Conservation (phyloP, 2,888 invertebrate species). For the Incurvaria masculella region DNA sequence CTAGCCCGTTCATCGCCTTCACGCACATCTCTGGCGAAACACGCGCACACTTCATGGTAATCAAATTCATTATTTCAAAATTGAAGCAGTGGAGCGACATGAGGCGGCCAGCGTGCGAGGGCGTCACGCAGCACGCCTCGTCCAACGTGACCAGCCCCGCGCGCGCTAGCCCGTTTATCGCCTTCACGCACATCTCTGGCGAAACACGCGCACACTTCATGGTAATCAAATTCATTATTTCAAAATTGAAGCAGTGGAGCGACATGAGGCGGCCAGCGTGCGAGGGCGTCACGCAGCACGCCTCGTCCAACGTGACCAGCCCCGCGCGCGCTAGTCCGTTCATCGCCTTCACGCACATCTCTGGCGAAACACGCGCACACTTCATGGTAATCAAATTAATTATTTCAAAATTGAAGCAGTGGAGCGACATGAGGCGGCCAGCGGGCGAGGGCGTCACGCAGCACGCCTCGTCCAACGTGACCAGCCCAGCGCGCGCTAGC, state of each 20-base stretch:
- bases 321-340: constrained; percentile 63
- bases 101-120: constrained; percentile 62
- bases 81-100: constrained; percentile 71
- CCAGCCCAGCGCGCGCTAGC: constrained; percentile 59
- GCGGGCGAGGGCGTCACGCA: constrained; percentile 60
- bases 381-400: constrained; percentile 69
- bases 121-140: constrained; percentile 47
- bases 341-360: constrained; percentile 68
- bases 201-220: too few species aligned
- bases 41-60: too few species aligned
- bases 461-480: constrained; percentile 50
- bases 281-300: constrained; percentile 58
- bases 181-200: constrained; percentile 70
- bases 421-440: constrained; percentile 70
- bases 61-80: constrained; percentile 72
- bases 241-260: constrained; percentile 64
- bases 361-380: too few species aligned
- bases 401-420: constrained; percentile 67
- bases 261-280: constrained; percentile 69
- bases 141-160: constrained; percentile 61
- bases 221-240: constrained; percentile 73
- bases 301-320: constrained; percentile 56
- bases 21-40: constrained; percentile 74
- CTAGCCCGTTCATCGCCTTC: constrained; percentile 65
- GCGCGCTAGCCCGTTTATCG: constrained; percentile 65